These are phyloP conservation scores for Mactra quadrangularis DNA, from an alignment of 1,140 invertebrate genomes.

Conservation along the genomic window DNA sequence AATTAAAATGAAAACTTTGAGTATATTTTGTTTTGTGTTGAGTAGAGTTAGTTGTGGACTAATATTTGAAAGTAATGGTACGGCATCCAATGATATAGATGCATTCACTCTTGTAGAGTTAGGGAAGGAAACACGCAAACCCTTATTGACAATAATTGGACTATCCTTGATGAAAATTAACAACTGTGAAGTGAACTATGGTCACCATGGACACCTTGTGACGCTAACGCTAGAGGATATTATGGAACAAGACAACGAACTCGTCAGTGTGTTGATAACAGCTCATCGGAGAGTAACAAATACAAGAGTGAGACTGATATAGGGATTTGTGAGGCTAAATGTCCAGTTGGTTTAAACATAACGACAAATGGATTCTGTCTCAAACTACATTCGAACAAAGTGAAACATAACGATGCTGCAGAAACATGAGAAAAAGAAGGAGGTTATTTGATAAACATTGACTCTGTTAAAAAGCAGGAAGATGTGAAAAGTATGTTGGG, in stretches of 20 bases:
- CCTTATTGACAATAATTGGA: conserved; percentile 1
- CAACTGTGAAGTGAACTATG: not conserved
- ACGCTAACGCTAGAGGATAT: not conserved
- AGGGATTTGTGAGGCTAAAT: not conserved
- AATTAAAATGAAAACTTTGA: too few species aligned
- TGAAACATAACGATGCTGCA: not conserved
- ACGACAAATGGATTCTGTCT: conserved; percentile 12
- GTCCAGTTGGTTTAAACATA: not conserved
- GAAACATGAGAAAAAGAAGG: not conserved
- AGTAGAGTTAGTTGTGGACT: too few species aligned
- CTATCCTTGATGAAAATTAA: not conserved
- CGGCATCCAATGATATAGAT: not conserved
- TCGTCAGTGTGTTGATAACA: not conserved
- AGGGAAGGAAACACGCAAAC: not conserved
- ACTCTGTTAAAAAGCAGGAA: not conserved
- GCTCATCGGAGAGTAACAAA: not conserved
- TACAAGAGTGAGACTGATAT: not conserved
- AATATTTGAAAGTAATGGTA: not conserved
- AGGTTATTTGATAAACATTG: not conserved
- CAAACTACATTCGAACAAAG: not conserved
- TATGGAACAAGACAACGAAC: not conserved
- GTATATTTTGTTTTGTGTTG: too few species aligned
- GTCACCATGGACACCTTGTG: not conserved
- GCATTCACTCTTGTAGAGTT: not conserved
- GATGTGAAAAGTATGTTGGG: not conserved